Base-by-base conservation (phyloP, 2,113 vertebrate species). In the Tragelaphus strepsiceros region DNA sequence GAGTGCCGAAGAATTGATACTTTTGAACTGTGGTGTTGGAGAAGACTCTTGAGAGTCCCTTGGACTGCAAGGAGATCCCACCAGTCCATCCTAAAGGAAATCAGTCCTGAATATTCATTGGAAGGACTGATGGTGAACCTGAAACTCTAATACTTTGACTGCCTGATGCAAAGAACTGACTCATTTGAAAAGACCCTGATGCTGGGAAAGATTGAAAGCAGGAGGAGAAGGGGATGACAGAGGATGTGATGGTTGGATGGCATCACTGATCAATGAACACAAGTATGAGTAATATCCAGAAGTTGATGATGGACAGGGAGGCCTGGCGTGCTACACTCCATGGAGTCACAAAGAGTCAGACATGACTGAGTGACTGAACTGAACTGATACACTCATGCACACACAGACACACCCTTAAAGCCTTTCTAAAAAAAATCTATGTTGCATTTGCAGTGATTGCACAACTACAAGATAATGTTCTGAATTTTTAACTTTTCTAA, bases 401-500 rank as follows among this genome's bases (percentile, higher is more conserved):
- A 43, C 19, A 91, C 30, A 87, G 10, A 67, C 28, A 84, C 17
- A 61, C 3, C 46, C n/a, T 51, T 88, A 94, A 83, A 93, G 28
- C 16, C 12, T 80, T 83, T 77, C 28, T 35, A 58, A 85, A 96
- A 82, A 62, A 93, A 62, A 93, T 77, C 82, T 89, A 14, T 94
- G 17, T 46, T 96, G 53, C 43, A 88, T 95, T 95, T 84, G 0
- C 61, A 90, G 32, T 53, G 46, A 96, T 28, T 80, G 22, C 8
- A 71, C 54, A 30, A 96, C 94, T 87, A 94, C 3, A 97, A 89
- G 49, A 78, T 15, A 43, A 71, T 15, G 13, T 58, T 91, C 59
- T 80, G 83, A 94, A 91, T 58, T 67, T 96, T 97, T 95, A 96
- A 94, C 35, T 96, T n/a, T 95, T 32, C 56, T 97, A 67, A 93